Evolutionary conservation across 2,888 invertebrate species (phyloP).

Genomic region (Drosophila stalkeri): DNA sequence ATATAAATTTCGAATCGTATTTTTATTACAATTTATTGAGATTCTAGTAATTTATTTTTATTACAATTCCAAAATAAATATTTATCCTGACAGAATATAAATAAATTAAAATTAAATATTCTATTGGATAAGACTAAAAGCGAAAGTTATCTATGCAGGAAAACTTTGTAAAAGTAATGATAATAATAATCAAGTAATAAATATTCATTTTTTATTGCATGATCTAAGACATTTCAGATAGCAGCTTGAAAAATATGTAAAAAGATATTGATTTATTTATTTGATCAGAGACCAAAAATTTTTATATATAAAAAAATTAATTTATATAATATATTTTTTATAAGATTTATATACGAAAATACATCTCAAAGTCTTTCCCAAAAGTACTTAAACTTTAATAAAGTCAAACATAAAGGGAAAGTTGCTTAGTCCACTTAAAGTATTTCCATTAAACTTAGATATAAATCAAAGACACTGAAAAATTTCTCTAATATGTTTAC

Average conservation of each 20-base stretch:
- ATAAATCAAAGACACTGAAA: background rate
- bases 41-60: background rate
- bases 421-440: background rate
- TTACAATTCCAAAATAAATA: background rate
- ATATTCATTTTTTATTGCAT: background rate
- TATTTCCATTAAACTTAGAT: background rate
- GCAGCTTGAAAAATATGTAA: background rate
- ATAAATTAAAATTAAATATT: background rate
- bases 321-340: background rate
- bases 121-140: background rate
- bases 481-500: background rate
- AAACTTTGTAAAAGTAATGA: background rate
- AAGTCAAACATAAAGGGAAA: background rate
- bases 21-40: slow-evolving; percentile 1
- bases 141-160: background rate
- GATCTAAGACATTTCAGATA: background rate
- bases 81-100: background rate
- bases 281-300: too few species aligned
- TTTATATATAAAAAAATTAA: too few species aligned
- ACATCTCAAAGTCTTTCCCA: background rate
- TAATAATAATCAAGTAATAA: background rate
- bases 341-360: background rate
- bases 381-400: background rate
- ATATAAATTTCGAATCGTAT: background rate
- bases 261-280: too few species aligned